Evolutionary conservation across 2,113 vertebrate species (phyloP).

Genomic region (Pungitius pungitius): DNA sequence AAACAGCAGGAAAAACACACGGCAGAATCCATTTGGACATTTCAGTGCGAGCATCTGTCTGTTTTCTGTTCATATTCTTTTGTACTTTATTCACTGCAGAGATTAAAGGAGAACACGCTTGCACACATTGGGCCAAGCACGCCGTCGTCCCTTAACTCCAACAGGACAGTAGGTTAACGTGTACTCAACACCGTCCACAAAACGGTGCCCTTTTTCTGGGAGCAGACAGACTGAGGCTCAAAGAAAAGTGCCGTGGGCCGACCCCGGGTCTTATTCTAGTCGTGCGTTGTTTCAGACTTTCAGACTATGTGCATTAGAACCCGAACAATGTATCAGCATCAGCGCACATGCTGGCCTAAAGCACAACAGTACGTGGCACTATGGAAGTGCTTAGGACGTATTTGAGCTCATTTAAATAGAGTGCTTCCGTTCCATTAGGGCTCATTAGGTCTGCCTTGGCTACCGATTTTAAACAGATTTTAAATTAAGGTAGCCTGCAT

Average conservation of each 20-base stretch:
- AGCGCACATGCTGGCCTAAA: background rate
- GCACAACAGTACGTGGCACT: too few relatives aligned
- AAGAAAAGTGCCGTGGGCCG: too few relatives aligned
- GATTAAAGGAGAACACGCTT: background rate
- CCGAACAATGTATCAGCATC: background rate
- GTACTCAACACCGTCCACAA: background rate
- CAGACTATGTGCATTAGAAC: conserved; percentile 18
- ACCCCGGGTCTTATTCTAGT: background rate
- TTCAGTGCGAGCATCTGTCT: background rate
- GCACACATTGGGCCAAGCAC: background rate
- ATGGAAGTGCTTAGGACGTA: background rate
- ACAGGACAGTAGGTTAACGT: background rate
- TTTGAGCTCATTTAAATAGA: background rate
- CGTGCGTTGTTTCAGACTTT: background rate
- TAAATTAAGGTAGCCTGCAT: background rate
- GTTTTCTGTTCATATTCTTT: background rate
- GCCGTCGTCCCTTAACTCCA: background rate
- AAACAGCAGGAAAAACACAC: background rate
- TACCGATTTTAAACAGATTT: background rate
- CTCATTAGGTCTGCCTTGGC: background rate
- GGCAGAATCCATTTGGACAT: conserved; percentile 11
- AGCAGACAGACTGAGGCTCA: too few relatives aligned
- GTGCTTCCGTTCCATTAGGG: background rate
- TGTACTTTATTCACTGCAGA: background rate
- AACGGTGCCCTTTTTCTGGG: too few relatives aligned